Base-by-base conservation (phyloP, 2,797 vertebrate species). In the Varecia variegata region DNA sequence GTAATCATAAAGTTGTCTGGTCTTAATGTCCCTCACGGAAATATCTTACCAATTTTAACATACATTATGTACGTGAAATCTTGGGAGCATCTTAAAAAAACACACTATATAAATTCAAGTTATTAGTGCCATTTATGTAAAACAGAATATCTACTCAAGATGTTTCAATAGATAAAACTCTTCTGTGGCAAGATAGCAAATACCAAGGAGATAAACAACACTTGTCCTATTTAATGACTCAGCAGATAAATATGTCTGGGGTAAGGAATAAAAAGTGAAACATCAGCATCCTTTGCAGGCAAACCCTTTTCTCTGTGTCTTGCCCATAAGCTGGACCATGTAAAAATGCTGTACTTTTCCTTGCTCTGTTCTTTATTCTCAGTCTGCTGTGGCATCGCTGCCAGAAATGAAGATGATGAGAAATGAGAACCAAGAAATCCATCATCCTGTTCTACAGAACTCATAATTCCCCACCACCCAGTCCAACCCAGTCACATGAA, bases 311-410 rank as follows among this genome's bases (percentile, higher is more conserved):
- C 97, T 97, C 97, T 92, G 95, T 98, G 98, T 97, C 98, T 97
- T 98, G 98, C 92, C 92, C 97, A 98, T 98, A 97, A 98, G 97
- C 97, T 98, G 98, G 97, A 98, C 98, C 98, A 98, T 98, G 97
- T 76, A 98, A 96, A 98, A 98, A 97, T 93, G 77, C 95, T 95
- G 27, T 93, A 80, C 47, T 95, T 93, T 96, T 88, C 86, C 65
- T 89, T 14, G 11, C 9, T 56, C 40, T 60, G 38, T 93, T 95
- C 94, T 96, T 68, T 58, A 65, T 79, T 88, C 88, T 98, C 93
- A 70, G 83, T 85, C 97, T 97, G 94, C 95, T 97, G 47, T 71
- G 50, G 94, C 96, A 60, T 97, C 95, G 94, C 89, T 96, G 95
- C 90, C 87, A 97, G 97, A 98, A 98, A 8, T 82, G 80, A 98